phyloP scores from a whole-genome alignment of 30 jellyfish, hydroid and myxozoan species.

The Cassiopea andromeda region DNA sequence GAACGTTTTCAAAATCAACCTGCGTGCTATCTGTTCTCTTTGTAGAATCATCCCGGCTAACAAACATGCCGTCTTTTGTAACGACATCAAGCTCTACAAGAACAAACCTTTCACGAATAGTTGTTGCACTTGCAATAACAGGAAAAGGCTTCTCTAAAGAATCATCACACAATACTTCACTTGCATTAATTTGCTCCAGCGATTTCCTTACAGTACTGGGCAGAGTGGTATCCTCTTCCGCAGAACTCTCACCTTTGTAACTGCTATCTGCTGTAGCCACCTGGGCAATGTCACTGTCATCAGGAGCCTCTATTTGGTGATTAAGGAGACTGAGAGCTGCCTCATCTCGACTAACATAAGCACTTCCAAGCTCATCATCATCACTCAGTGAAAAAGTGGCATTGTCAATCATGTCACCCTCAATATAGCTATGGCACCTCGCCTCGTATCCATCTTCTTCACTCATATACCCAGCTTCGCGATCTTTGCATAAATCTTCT shows the following conservation, averaged over 20 bases:
- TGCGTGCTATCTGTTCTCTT: not conserved
- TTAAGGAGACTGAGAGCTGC: not conserved
- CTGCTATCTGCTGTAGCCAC: not conserved
- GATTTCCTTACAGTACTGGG: not conserved
- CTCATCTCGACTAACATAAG: not conserved
- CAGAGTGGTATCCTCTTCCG: not conserved
- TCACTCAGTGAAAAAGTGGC: not conserved
- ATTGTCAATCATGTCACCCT: not conserved
- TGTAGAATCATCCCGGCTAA: not conserved
- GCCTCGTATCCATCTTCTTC: not conserved
- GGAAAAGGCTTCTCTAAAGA: not conserved
- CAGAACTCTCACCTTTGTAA: not conserved
- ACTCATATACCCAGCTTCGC: not conserved
- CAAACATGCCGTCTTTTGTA: not conserved
- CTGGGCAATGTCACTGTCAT: not conserved
- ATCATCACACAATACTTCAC: not conserved
- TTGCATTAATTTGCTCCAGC: not conserved
- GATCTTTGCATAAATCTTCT: not conserved
- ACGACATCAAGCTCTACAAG: not conserved
- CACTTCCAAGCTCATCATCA: not conserved
- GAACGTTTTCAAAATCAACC: not conserved
- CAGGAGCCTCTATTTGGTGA: not conserved
- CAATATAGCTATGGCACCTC: not conserved
- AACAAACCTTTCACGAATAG: not conserved
- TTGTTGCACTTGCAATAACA: not conserved